These are phyloP conservation scores for Leptoteleia sp. DNA, from an alignment of 1,140 invertebrate genomes.

Conservation along the genomic window DNA sequence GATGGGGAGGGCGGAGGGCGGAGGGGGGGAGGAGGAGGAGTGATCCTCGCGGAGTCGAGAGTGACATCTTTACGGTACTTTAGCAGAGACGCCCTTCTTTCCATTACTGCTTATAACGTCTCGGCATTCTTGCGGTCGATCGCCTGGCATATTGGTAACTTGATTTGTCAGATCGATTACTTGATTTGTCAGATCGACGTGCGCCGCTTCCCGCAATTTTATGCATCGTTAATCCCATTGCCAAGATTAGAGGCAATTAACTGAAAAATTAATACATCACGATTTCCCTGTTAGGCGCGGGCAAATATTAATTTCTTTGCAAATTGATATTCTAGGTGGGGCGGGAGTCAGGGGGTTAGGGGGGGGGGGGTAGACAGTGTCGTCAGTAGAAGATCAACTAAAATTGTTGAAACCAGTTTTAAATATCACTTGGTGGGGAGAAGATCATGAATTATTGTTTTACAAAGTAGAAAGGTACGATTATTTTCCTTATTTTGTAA, in stretches of 20 bases:
- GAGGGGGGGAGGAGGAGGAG: too few species aligned
- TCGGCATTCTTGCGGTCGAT: constrained; percentile 39
- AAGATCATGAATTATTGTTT: too few species aligned
- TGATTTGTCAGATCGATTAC: constrained; percentile 36
- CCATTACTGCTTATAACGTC: constrained; percentile 10
- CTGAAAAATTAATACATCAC: constrained; percentile 40
- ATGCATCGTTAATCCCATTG: constrained; percentile 24
- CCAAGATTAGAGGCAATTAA: constrained; percentile 21
- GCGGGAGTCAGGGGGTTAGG: too few species aligned
- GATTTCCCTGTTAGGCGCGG: constrained; percentile 12
- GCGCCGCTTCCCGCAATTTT: constrained; percentile 18
- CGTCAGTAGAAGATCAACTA: too few species aligned
- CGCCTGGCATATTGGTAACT: constrained; percentile 31
- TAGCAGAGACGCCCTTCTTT: constrained; percentile 12
- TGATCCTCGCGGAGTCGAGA: constrained; percentile 4
- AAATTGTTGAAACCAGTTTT: too few species aligned
- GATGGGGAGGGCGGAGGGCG: too few species aligned
- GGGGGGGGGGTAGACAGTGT: too few species aligned
- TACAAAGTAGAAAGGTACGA: too few species aligned
- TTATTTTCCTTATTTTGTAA: too few species aligned
- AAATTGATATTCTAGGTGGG: neutral
- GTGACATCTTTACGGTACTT: constrained; percentile 27
- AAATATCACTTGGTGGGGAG: too few species aligned
- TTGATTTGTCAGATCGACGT: constrained; percentile 33
- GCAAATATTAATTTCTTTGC: constrained; percentile 15